Evolutionary conservation across 2,888 invertebrate species (phyloP).

Genomic region (Celastrina argiolus): DNA sequence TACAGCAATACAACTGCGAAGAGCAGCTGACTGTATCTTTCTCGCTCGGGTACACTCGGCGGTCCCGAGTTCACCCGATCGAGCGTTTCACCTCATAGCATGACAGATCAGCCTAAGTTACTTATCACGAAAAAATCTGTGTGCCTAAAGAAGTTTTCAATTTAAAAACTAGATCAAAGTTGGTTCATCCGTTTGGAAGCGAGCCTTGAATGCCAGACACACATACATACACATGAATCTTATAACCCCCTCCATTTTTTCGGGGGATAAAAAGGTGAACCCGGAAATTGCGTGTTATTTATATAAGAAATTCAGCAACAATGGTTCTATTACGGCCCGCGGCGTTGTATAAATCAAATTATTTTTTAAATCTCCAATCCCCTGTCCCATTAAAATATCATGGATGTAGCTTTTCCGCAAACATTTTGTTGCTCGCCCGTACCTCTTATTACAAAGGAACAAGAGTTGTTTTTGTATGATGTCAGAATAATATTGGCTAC

Average conservation of each 20-base stretch:
- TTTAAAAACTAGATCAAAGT: too few species aligned
- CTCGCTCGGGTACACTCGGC: too few species aligned
- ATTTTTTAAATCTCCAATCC: background rate
- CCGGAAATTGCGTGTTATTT: background rate
- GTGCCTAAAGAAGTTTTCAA: too few species aligned
- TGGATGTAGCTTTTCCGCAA: background rate
- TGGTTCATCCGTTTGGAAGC: too few species aligned
- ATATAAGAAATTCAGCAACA: background rate
- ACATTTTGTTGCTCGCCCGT: background rate
- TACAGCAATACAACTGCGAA: too few species aligned
- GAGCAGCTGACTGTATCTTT: too few species aligned
- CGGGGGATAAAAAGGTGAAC: background rate
- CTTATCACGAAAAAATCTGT: too few species aligned
- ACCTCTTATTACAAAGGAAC: background rate
- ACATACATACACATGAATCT: too few species aligned
- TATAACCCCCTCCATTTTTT: background rate
- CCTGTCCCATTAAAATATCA: constrained; percentile 8
- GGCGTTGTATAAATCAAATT: constrained; percentile 3
- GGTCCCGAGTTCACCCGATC: too few species aligned
- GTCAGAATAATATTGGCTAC: background rate
- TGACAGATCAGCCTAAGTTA: too few species aligned
- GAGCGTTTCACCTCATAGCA: too few species aligned
- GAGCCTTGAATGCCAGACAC: too few species aligned
- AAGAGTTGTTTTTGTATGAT: background rate
- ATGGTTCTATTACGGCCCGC: background rate